These are phyloP conservation scores for Ciconia maguari DNA, from an alignment of 2,113 vertebrate genomes.

Conservation along the genomic window DNA sequence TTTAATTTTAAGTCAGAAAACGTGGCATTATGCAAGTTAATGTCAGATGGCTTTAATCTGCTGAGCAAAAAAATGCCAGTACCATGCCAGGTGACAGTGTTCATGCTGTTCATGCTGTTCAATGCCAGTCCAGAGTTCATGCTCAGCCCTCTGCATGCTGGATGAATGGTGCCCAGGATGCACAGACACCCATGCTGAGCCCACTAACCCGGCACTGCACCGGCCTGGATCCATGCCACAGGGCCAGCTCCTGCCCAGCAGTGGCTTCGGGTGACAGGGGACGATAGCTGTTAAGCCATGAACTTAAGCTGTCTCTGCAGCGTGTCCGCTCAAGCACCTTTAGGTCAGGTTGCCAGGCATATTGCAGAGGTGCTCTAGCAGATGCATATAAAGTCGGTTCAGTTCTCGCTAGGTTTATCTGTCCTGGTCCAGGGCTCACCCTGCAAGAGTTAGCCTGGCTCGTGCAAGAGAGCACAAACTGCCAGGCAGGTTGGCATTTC, in stretches of 20 bases:
- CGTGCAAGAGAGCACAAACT: not conserved
- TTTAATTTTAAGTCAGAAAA: not conserved
- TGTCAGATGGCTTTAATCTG: not conserved
- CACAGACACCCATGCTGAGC: rapidly evolving
- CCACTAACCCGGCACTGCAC: not conserved
- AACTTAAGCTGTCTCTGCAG: not conserved
- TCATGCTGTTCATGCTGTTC: too few species aligned
- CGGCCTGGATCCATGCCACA: rapidly evolving
- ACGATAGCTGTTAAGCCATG: rapidly evolving
- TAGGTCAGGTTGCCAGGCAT: not conserved
- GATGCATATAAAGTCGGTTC: too few species aligned
- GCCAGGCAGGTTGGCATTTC: not conserved
- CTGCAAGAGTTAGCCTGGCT: not conserved
- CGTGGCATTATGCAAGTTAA: not conserved
- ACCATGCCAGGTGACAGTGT: not conserved
- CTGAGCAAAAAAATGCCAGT: not conserved
- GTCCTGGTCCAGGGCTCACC: not conserved
- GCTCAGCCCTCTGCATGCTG: too few species aligned
- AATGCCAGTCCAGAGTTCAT: too few species aligned
- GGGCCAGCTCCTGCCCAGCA: not conserved
- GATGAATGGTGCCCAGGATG: not conserved
- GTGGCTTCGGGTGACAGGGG: not conserved
- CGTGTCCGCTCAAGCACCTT: not conserved
- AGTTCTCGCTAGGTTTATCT: not conserved
- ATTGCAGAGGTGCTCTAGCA: not conserved